Evolutionary conservation across 2,888 invertebrate genomes (phyloP), one percentile per base, ranked within the genome.

Genomic region (Ophion ventricosus): DNA sequence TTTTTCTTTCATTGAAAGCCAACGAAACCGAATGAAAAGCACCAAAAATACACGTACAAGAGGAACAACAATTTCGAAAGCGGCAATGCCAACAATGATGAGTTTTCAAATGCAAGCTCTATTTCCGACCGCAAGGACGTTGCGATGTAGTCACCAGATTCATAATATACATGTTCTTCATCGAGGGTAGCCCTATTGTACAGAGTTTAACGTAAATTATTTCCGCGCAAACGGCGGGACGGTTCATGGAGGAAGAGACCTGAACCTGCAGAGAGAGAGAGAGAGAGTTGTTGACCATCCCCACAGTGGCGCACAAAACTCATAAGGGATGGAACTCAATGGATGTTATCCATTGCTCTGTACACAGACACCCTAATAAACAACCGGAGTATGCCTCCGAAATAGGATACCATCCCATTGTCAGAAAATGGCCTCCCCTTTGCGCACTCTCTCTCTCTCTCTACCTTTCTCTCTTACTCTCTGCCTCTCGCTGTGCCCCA

Each of bases 331-430:
- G 49, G 43, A 77, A 57, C 69, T 63, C 81, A 49, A 49, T 49
- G 49, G 78, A 80, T 79, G 69, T 87, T 79, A 80, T 82, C 85
- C 74, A 79, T 82, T 74, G 64, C 80, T 77, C 56, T 70, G 70
- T 83, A 64, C 66, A 77, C 70, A 81, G 61, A 57, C 54, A 25
- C 86, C 56, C 69, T 85, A 88, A 89, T 88, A 87, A 86, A 75
- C 70, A 79, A 79, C 49, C 61, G 59, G 83, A 83, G 77, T 79
- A 83, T 84, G 84, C 82, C 85, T 84, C 82, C 78, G 87, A 87
- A 88, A 87, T 86, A 85, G 86, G 87, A 87, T 88, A 87, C 88
- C 88, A 87, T 84, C 69, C 87, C 75, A 90, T 90, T 90, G 89
- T 90, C 61, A 79, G 86, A 87, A 20, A 72, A 40, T 40, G 23